Evolutionary conservation across 2,113 vertebrate species (phyloP).

Genomic region (Sciurus niger): DNA sequence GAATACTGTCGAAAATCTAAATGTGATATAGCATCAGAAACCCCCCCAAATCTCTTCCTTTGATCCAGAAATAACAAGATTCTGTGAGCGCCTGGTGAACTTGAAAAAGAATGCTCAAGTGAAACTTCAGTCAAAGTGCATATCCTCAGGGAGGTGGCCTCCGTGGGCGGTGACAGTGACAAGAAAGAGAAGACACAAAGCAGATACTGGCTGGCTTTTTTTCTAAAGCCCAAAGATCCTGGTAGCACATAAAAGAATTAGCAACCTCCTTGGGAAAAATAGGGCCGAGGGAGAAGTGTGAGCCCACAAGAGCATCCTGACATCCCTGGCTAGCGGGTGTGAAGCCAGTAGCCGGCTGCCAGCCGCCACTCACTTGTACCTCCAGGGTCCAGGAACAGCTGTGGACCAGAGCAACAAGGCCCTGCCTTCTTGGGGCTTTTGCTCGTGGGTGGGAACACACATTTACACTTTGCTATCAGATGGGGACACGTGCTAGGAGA

Average conservation of each 20-base stretch:
- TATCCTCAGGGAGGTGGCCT: background rate
- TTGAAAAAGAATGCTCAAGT: constrained; percentile 13
- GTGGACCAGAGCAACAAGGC: background rate
- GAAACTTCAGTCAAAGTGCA: background rate
- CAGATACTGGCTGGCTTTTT: background rate
- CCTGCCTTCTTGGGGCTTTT: background rate
- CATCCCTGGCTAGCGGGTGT: background rate
- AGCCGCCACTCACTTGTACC: too few species aligned
- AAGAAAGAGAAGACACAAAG: background rate
- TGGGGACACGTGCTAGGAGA: background rate
- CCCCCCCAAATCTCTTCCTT: background rate
- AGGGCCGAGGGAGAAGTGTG: background rate
- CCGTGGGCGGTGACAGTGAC: fast-evolving
- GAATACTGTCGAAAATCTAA: background rate
- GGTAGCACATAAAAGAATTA: background rate
- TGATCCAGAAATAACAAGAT: constrained; percentile 13
- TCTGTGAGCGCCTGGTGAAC: background rate
- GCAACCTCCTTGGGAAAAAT: background rate
- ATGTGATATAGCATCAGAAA: background rate
- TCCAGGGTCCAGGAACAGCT: background rate
- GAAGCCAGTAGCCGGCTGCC: background rate
- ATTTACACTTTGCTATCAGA: background rate
- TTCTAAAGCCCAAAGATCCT: background rate
- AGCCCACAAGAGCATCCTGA: background rate
- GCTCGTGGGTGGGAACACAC: background rate